Evolutionary conservation across 2,888 invertebrate genomes (phyloP), one percentile per base, ranked within the genome.

Genomic region (Encarsia formosa): DNA sequence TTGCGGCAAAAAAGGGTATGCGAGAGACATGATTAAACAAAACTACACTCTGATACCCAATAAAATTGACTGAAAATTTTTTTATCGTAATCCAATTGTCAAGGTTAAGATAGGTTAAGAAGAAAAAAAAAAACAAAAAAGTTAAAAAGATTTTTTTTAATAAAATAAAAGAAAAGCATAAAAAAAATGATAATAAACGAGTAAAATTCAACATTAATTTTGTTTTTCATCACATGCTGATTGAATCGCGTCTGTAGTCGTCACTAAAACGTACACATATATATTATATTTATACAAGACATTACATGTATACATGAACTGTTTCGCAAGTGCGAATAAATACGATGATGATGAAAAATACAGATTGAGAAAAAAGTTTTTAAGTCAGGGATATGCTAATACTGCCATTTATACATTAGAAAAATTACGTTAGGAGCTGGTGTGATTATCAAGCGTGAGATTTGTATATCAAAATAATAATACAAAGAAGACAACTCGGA

Each of bases 221-320:
- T 42, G n/a, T 54, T 26, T 43, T 43, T 23, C 16, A 39, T 43
- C 16, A 46, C 46, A 46, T 38, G 22, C 38, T 42, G 32, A 49
- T 42, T 37, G 19, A 37, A 42, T 51, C 20, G 48, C 44, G 48
- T 48, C 23, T 49, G 42, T 56, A 44, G 34, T 51, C 51, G 40
- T 51, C 40, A 48, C 40, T 45, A 9, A 29, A 51, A 48, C 45
- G 22, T 55, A 49, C 39, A 52, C 29, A 58, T 57, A 56, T 55
- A 59, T 59, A 55, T 58, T 52, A 59, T 57, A 58, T 55, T 58
- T 52, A 56, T 51, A 45, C 32, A 50, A 41, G 48, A 43, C 48
- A 44, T 49, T 44, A 47, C 38, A 49, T 47, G 42, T 40, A 44
- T 53, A 46, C 44, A 56, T 37, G 9, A 50, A 52, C 39, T 24